Evolutionary conservation across 2,888 invertebrate genomes (phyloP), one percentile per base, ranked within the genome.

Genomic region (Pachycephus smyrnensis): DNA sequence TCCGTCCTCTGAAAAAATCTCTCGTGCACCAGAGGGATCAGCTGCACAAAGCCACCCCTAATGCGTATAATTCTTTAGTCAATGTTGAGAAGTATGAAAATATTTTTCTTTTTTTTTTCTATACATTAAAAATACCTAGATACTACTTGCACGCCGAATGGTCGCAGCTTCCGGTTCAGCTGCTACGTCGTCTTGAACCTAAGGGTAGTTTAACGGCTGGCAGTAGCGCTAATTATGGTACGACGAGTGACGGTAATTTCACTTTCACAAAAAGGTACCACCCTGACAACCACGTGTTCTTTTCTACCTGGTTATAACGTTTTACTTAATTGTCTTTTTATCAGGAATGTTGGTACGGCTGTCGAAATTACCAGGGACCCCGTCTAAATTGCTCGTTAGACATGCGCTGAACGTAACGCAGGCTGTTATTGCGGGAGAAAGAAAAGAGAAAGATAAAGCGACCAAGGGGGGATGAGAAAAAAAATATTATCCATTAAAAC

Each of bases 361-460:
- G 55, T 55, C 55, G 55, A 55, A 55, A 55, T 55, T 23, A 15
- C 55, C 23, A 55, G 55, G 9, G 23, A 23, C 55, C 55, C 15
- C 55, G 23, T 55, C 23, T 0, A 86, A 87, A 87, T 87, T 87
- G 82, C 84, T 75, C 81, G 81, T 84, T 85, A 82, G 85, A 83
- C 85, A 83, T 83, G 86, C 84, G 80, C 37, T 23, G 55, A 23
- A 55, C 55, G 55, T 55, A 55, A 55, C 55, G 55, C 23, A 23
- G 55, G 15, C 23, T 55, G 23, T 55, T 55, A 55, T 23, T 55
- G 23, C 55, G 4, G 55, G 55, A 15, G 55, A 55, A 23, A 23
- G 9, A 23, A 55, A 55, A 6, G 40, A 23, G 40, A 55, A 23
- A 55, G 23, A 55, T 55, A 55, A 55, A 55, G 40, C 40, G 23